Evolutionary conservation across 2,888 invertebrate genomes (phyloP), one percentile per base, ranked within the genome.

Genomic region (Cheilosia urbana): DNA sequence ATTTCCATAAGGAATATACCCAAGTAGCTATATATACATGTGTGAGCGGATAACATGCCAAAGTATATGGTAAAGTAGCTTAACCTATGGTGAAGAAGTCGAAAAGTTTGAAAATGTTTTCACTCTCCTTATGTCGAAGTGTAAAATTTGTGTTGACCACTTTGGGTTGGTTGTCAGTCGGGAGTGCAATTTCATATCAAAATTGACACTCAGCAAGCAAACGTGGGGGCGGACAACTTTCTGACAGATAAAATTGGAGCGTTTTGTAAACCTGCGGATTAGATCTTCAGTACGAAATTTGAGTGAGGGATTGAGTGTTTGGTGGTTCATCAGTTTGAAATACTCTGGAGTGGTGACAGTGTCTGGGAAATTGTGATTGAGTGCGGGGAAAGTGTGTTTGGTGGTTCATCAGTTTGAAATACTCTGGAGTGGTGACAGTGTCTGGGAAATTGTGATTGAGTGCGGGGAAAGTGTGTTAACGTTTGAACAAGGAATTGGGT

Each of bases 141-240:
- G 60, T 24, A 17, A 72, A 53, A 40, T 62, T 53, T 27, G 37
- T 75, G 30, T 1, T 75, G 75, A 65, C 75, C 75, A 57, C 65
- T 57, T 37, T 5, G 21, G 19, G 27, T 71, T 27, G 62, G 45
- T 63, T 53, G 24, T 72, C 40, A 2, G 11, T 9, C 6, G 2
- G 24, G 11, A 6, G 6, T 4, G 5, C 19, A 45, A 6, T 2
- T 47, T 72, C 34, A 13, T n/a, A 13, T n/a, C 13, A 27, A 37
- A 45, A 42, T 51, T 40, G 40, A 24, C 21, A 2, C 34, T 37
- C 24, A 15, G 5, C 13, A 2, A 7, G 30, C 15, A 17, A 34
- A 21, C 15, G 6, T 11, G 2, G 6, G 17, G 5, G n/a, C 0
- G 9, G 13, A 65, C 15, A 15, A 55, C 6, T 42, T 30, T 15